Conservation (phyloP, 2,888 invertebrate species). For the Chrysolina haemoptera region DNA sequence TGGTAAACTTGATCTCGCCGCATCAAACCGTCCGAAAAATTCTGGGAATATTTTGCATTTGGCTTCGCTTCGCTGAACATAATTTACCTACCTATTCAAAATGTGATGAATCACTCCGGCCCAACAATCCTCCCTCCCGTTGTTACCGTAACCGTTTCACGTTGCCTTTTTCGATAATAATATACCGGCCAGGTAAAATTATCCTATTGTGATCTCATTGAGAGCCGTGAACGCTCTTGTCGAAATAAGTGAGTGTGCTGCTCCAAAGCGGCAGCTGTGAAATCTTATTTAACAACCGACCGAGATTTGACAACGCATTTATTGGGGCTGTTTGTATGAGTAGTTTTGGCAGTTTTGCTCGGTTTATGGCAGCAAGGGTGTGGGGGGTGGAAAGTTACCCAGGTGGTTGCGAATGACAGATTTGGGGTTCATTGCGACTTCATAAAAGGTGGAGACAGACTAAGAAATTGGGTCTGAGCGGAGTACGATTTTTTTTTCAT, state of each 20-base stretch:
- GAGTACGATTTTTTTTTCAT: no score
- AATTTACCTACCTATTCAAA: constrained; percentile 34
- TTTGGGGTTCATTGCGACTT: not conserved
- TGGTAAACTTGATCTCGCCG: not conserved
- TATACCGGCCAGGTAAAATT: constrained; percentile 32
- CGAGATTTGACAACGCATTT: constrained; percentile 22
- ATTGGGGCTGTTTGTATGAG: not conserved
- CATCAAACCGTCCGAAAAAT: not conserved
- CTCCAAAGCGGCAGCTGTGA: constrained; percentile 35
- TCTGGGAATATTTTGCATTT: constrained; percentile 20
- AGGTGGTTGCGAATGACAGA: not conserved
- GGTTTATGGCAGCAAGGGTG: not conserved
- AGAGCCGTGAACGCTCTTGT: constrained; percentile 3
- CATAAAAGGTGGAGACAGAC: not conserved
- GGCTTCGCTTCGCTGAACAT: constrained; percentile 27
- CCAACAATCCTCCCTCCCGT: constrained; percentile 17
- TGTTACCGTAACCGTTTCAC: constrained; percentile 27
- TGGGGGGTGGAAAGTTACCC: not conserved
- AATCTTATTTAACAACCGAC: constrained; percentile 29
- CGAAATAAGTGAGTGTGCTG: constrained; percentile 25
- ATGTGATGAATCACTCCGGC: constrained; percentile 36
- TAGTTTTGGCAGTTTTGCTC: not conserved
- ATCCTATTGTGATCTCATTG: constrained; percentile 34
- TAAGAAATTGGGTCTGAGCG: no score
- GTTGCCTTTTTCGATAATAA: constrained; percentile 27